Evolutionary conservation across 2,888 invertebrate species (phyloP), one percentile per base, ranked within the genome.

Genomic region (Andrena fulva): DNA sequence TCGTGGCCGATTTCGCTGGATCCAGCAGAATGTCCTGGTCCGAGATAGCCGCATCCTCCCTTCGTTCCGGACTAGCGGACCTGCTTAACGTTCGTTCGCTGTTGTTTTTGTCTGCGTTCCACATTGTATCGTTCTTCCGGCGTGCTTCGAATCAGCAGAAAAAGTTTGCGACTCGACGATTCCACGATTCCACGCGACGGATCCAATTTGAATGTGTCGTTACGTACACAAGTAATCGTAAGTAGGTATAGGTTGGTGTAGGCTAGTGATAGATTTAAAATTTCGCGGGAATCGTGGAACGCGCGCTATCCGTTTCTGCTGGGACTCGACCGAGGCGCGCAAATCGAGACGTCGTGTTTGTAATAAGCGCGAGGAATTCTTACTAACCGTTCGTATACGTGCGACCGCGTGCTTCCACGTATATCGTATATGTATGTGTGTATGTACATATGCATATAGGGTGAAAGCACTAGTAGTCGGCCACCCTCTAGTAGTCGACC

Each of bases 61-160:
- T 91, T 84, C 89, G 86, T 35, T 87, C 88, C 76, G 91, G 91
- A 79, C 92, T 92, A 73, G 88, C 89, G 72, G 92, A 92, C 90
- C 92, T 92, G 86, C 77, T 90, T 80, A 90, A 90, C 80, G 84
- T 88, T 84, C 78, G 85, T 83, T 90, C 85, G 86, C 74, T 85
- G 73, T 42, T 42, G 42, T 42, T 82, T 84, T 85, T 73, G 68
- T 77, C 56, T 82, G 33, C 59, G 54, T 70, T 85, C 50, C 60
- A 59, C 63, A 24, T 31, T 27, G 24, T 73, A 52, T 56, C 64
- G 54, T 66, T 81, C 20, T 52, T 73, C 31, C 71, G 12, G 12
- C 59, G 27, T 20, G 27, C 67, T 31, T 66, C 63, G 64, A 66
- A 29, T 12, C 66, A 16, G 4, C 64, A 27, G 68, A 63, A 60